A percentile compares a stretch with the other conserved stretches of the same genome.
These are phyloP conservation scores for Charaxes varanes DNA, from an alignment of 1,140 invertebrate species.

Conservation along the genomic window DNA sequence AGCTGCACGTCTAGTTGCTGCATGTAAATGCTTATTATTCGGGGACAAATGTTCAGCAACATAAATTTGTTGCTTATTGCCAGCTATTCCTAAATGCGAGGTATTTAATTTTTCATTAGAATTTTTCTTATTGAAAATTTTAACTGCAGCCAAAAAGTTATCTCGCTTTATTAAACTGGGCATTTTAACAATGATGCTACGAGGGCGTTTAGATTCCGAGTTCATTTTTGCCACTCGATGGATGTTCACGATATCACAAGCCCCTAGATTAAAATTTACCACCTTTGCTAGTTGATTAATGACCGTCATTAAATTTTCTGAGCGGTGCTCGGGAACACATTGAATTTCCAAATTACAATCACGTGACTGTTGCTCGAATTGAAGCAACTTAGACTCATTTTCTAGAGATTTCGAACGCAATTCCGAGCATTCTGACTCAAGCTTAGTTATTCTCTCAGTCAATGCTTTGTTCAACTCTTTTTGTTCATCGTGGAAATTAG, in stretches of 20 bases:
- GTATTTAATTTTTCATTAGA: constrained; percentile 12
- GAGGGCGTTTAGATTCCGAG: constrained; percentile 9
- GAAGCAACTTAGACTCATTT: neutral
- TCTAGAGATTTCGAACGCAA: neutral
- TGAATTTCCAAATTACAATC: constrained; percentile 9
- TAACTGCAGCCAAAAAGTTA: constrained; percentile 3
- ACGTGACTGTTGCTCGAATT: constrained; percentile 1
- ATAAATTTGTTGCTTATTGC: neutral
- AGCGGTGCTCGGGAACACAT: constrained; percentile 4
- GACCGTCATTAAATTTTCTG: constrained; percentile 8
- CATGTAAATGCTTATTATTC: neutral
- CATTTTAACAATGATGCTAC: constrained; percentile 14
- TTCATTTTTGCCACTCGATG: constrained; percentile 17
- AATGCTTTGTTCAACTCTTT: neutral
- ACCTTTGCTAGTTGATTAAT: constrained; percentile 5
- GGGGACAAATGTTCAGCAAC: constrained; percentile 1
- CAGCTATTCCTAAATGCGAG: constrained; percentile 6
- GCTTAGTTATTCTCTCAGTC: neutral
- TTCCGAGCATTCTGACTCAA: neutral
- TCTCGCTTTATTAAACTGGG: constrained; percentile 1
- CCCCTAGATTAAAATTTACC: neutral
- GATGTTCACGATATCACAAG: constrained; percentile 8
- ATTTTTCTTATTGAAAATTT: constrained; percentile 20
- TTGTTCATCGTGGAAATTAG: neutral
- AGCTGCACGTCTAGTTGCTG: constrained; percentile 2